These are phyloP conservation scores for Minunthozetes semirufus DNA, from an alignment of 2,888 invertebrate species.

Conservation along the genomic window DNA sequence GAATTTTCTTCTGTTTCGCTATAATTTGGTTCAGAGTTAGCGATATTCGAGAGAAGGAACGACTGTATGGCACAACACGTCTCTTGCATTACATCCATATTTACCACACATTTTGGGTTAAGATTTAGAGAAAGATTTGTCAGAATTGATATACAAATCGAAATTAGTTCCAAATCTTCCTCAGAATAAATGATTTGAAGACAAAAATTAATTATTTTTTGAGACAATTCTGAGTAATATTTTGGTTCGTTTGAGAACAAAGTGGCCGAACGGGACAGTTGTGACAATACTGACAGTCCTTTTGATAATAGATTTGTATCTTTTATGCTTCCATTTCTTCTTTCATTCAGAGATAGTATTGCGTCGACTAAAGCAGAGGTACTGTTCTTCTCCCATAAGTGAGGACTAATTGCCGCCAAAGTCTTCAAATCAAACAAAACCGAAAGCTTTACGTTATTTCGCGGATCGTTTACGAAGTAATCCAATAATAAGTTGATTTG, in stretches of 20 bases:
- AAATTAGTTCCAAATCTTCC: slow-evolving; percentile 12
- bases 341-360: background rate
- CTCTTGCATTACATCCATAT: slow-evolving; percentile 42
- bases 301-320: slow-evolving; percentile 5
- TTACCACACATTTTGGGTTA: slow-evolving; percentile 37
- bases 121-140: slow-evolving; percentile 31
- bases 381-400: slow-evolving; percentile 57
- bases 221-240: slow-evolving; percentile 12
- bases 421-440: slow-evolving; percentile 61
- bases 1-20: background rate
- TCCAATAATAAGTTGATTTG: slow-evolving; percentile 65
- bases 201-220: slow-evolving; percentile 25
- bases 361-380: slow-evolving; percentile 20
- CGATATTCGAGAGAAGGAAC: slow-evolving; percentile 25
- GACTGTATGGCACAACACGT: slow-evolving; percentile 39
- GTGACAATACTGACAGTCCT: slow-evolving; percentile 6
- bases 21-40: background rate
- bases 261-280: slow-evolving; percentile 15
- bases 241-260: slow-evolving; percentile 28
- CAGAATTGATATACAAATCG: slow-evolving; percentile 30
- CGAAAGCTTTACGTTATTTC: slow-evolving; percentile 63
- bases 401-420: slow-evolving; percentile 66
- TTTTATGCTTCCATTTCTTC: background rate
- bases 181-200: slow-evolving; percentile 9
- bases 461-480: slow-evolving; percentile 62